Evolutionary conservation across 2,888 invertebrate genomes (phyloP).

Genomic region (Capitulum mitella): DNA sequence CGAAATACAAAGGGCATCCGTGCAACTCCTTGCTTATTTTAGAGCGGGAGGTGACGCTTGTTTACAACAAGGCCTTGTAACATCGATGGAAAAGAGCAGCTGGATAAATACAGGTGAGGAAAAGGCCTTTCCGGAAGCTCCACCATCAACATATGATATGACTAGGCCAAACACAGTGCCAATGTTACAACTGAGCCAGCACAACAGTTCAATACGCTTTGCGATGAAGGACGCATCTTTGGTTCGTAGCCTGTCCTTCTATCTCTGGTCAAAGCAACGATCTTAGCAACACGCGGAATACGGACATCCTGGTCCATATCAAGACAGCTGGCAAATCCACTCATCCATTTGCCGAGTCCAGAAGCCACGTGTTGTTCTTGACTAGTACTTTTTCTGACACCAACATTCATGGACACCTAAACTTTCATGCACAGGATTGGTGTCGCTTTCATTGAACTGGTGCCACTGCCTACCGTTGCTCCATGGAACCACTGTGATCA

Average conservation of each 20-base stretch:
- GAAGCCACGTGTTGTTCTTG: background rate
- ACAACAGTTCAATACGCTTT: background rate
- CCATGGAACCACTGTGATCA: background rate
- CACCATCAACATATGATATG: background rate
- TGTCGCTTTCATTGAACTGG: background rate
- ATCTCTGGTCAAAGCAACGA: background rate
- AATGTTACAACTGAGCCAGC: background rate
- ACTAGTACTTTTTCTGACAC: background rate
- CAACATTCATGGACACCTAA: background rate
- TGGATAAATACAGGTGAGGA: too few species aligned
- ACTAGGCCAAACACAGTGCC: background rate
- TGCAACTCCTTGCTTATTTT: too few species aligned
- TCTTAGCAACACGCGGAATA: background rate
- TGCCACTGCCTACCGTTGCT: background rate
- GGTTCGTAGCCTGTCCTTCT: background rate
- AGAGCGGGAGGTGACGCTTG: too few species aligned
- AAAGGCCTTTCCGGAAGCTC: background rate
- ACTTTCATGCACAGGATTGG: background rate
- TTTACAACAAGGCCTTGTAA: too few species aligned
- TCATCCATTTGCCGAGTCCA: background rate
- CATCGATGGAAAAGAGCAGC: too few species aligned
- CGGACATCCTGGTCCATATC: background rate
- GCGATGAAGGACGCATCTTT: background rate
- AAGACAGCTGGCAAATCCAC: background rate
- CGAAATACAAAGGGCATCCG: too few species aligned